A percentile compares a stretch with the other conserved stretches of the same genome.
phyloP scores from a whole-genome alignment of 2,113 vertebrate genomes.

The Macquaria ambigua region DNA sequence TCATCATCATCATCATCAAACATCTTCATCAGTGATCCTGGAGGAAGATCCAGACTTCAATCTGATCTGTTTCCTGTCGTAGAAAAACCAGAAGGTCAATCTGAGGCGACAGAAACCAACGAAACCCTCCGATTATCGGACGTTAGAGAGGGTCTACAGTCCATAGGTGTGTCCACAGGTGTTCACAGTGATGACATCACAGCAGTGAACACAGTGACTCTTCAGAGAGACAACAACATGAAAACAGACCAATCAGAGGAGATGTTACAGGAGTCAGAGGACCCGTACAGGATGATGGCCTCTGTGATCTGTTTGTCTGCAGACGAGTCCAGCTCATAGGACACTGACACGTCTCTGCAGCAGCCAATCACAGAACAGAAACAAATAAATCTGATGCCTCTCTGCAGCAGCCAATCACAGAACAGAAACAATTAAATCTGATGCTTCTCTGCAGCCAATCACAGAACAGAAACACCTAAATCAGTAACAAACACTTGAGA shows the following conservation, averaged over 20 bases:
- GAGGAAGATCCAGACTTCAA: neutral
- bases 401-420: constrained; percentile 34
- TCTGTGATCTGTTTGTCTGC: neutral
- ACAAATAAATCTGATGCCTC: neutral
- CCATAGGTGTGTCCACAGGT: neutral
- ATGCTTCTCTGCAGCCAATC: neutral
- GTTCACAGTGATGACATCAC: neutral
- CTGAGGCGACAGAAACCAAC: neutral
- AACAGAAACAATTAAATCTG: neutral
- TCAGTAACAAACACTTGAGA: too few species aligned
- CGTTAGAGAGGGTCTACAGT: too few species aligned
- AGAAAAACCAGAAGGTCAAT: constrained; percentile 21
- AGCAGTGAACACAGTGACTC: neutral
- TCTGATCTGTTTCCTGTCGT: constrained; percentile 6
- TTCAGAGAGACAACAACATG: neutral
- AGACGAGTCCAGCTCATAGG: neutral
- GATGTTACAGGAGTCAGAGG: neutral
- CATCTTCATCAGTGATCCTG: neutral
- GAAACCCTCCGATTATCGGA: neutral
- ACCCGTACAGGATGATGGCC: constrained; percentile 25
- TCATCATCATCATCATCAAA: constrained; percentile 1
- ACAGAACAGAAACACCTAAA: neutral
- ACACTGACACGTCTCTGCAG: neutral
- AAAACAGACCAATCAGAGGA: constrained; percentile 8
- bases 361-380: constrained; percentile 31